phyloP scores from a whole-genome alignment of 2,113 vertebrate species.

The Rhinichthys klamathensis region DNA sequence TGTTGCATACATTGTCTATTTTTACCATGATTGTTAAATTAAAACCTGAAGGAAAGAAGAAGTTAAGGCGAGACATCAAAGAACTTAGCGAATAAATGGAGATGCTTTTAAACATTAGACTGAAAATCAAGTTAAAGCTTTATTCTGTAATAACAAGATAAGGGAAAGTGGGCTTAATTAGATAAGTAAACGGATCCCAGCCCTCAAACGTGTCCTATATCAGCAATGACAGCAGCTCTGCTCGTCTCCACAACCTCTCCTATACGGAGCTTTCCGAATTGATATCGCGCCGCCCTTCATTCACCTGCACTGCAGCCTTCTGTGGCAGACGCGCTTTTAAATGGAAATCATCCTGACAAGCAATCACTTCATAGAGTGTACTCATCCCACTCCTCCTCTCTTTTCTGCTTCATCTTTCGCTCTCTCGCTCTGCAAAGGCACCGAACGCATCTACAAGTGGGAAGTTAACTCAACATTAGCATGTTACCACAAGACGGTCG shows the following conservation, averaged over 20 bases:
- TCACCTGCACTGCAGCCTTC: constrained; percentile 58
- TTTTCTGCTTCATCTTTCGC: constrained; percentile 23
- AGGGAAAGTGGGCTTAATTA: constrained; percentile 41
- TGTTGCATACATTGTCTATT: not conserved
- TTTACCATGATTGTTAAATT: constrained; percentile 41
- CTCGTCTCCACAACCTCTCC: constrained; percentile 11
- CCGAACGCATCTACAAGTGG: constrained; percentile 14
- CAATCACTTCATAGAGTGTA: constrained; percentile 64
- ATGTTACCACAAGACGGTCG: not conserved
- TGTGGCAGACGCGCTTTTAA: constrained; percentile 72
- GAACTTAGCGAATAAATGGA: not conserved
- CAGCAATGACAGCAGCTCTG: constrained; percentile 26
- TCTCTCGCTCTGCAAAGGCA: constrained; percentile 13
- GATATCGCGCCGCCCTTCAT: constrained; percentile 60
- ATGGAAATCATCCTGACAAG: constrained; percentile 71
- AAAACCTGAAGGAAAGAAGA: constrained; percentile 55
- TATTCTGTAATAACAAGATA: constrained; percentile 36
- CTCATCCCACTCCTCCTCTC: constrained; percentile 32
- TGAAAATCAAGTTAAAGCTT: constrained; percentile 33
- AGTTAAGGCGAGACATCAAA: not conserved
- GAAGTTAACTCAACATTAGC: constrained; percentile 20
- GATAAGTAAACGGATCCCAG: constrained; percentile 42
- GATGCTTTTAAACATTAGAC: not conserved
- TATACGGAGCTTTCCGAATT: constrained; percentile 45
- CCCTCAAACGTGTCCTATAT: constrained; percentile 32